Conservation (phyloP, 2,797 vertebrate genomes). For the Gymnothorax reevesii region DNA sequence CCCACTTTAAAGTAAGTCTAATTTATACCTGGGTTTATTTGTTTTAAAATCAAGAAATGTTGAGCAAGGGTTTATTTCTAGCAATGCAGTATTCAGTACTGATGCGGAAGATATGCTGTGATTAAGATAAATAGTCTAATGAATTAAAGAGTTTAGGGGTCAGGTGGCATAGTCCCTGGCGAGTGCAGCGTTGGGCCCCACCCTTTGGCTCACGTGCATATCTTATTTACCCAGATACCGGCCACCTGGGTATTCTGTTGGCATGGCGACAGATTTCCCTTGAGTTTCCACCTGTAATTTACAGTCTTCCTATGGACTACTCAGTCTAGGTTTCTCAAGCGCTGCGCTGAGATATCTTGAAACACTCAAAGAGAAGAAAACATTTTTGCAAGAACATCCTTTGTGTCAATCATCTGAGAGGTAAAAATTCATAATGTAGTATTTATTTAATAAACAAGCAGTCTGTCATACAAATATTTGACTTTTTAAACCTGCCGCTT, state of each 20-base stretch:
- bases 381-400: neutral
- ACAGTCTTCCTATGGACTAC: neutral
- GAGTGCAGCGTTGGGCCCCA: neutral
- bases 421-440: no score
- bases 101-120: neutral
- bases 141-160: slow-evolving; percentile 22
- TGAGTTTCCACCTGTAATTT: neutral
- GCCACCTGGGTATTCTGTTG: slow-evolving; percentile 10
- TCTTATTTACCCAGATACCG: slow-evolving; percentile 22
- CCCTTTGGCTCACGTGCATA: slow-evolving; percentile 3
- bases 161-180: slow-evolving; percentile 7
- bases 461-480: neutral
- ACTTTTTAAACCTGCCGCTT: neutral
- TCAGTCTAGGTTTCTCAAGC: neutral
- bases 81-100: neutral
- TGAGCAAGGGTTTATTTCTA: neutral
- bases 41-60: neutral
- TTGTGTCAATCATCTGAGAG: neutral
- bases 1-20: neutral
- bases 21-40: neutral
- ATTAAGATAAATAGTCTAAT: neutral
- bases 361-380: neutral
- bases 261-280: slow-evolving; percentile 26
- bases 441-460: neutral
- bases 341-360: neutral